These are phyloP conservation scores for Tragelaphus strepsiceros DNA, from an alignment of 2,113 vertebrate species.

Conservation along the genomic window DNA sequence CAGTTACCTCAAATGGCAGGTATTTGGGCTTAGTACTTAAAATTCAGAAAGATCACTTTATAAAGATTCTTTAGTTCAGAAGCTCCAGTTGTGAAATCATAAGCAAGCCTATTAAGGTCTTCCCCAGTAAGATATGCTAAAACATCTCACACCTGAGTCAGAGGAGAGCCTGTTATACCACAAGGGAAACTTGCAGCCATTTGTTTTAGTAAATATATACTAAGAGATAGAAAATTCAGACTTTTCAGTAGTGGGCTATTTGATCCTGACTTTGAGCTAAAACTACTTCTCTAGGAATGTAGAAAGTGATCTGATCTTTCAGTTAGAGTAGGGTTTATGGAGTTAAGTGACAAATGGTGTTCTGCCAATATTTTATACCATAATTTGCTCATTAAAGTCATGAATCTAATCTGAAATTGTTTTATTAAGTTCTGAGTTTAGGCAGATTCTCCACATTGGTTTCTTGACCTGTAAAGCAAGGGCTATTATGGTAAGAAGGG, in stretches of 20 bases:
- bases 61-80: neutral
- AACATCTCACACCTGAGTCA: neutral
- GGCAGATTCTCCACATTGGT: neutral
- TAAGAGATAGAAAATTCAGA: slow-evolving; percentile 24
- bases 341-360: neutral
- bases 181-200: neutral
- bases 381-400: neutral
- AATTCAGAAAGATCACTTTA: neutral
- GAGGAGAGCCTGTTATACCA: neutral
- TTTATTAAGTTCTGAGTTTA: neutral
- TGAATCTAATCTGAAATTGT: neutral
- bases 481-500: neutral
- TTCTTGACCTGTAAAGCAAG: neutral
- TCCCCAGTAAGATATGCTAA: neutral
- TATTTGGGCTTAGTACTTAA: neutral
- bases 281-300: neutral
- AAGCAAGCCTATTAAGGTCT: neutral
- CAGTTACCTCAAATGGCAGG: neutral
- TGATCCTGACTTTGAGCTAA: neutral
- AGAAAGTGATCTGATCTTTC: neutral
- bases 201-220: neutral
- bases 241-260: neutral
- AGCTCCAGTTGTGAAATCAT: neutral
- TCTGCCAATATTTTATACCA: neutral
- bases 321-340: neutral